A percentile compares a stretch with the other conserved stretches of the same genome.
phyloP scores from a whole-genome alignment of 2,888 invertebrate species.

The Artemia sp. region DNA sequence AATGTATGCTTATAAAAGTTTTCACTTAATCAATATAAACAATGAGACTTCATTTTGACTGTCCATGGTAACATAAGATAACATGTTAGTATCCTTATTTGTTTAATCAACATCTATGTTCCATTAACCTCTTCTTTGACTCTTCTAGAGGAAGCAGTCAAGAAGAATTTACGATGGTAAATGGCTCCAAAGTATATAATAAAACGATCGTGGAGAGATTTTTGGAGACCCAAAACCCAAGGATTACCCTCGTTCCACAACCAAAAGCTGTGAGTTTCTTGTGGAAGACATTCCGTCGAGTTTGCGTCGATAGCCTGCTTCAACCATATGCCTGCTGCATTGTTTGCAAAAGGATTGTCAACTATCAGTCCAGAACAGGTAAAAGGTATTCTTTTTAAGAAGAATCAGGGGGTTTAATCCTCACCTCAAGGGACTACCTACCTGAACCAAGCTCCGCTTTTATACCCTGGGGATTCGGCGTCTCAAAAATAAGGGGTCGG shows the following conservation, averaged over 20 bases:
- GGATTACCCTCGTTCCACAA: background rate
- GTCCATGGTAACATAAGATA: no score
- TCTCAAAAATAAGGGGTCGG: no score
- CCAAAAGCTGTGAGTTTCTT: constrained; percentile 6
- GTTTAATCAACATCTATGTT: no score
- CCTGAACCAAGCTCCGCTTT: no score
- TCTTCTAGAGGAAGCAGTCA: background rate
- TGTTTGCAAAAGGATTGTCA: constrained; percentile 13
- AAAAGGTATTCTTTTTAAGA: background rate
- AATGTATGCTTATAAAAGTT: no score
- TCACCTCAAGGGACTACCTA: no score
- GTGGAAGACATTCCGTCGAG: background rate
- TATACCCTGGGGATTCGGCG: no score
- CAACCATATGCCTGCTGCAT: constrained; percentile 13
- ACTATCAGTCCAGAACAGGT: constrained; percentile 12
- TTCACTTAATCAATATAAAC: no score
- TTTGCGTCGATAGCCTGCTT: constrained; percentile 9
- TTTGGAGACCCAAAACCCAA: constrained; percentile 1
- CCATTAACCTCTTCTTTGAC: no score
- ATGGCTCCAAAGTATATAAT: background rate
- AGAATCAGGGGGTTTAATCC: no score
- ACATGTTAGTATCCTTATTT: no score
- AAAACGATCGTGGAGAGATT: background rate
- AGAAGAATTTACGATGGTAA: constrained; percentile 1
- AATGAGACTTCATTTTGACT: no score